Percentiles rank a stretch among this genome's conserved stretches.
Evolutionary conservation across 2,888 invertebrate genomes (phyloP).

Genomic region (Trichacis sp.): DNA sequence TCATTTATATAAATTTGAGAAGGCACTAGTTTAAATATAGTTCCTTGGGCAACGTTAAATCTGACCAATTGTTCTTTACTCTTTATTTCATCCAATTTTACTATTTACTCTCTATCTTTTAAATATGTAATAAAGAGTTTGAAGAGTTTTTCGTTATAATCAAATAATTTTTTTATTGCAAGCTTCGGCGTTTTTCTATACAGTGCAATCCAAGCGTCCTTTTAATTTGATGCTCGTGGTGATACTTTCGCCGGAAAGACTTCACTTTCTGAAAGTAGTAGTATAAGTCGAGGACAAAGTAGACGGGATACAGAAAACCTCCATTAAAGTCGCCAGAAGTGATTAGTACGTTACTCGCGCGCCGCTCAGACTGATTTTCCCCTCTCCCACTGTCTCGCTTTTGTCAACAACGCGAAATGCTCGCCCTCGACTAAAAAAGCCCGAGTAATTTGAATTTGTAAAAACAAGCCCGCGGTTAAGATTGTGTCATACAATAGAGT

Average conservation of each 20-base stretch:
- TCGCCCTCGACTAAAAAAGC: neutral
- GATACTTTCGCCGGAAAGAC: constrained; percentile 60
- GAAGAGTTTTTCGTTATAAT: no score
- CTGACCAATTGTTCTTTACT: no score
- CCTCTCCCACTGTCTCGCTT: constrained; percentile 1
- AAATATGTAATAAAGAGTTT: no score
- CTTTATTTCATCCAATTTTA: no score
- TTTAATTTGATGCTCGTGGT: constrained; percentile 64
- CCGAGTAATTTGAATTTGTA: constrained; percentile 4
- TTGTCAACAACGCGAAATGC: constrained; percentile 10
- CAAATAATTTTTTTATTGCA: no score
- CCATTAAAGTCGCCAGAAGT: constrained; percentile 69
- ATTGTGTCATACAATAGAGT: neutral
- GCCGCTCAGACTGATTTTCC: constrained; percentile 41
- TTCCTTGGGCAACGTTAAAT: no score
- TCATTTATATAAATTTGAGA: no score
- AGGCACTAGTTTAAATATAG: no score
- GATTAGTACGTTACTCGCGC: constrained; percentile 59
- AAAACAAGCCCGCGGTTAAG: constrained; percentile 3
- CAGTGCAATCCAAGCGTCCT: no score
- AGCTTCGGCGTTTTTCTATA: no score
- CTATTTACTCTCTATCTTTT: no score
- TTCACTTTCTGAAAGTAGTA: constrained; percentile 53
- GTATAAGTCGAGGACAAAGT: constrained; percentile 68
- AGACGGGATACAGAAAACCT: constrained; percentile 69